Base-by-base conservation (phyloP, 2,797 vertebrate genomes). In the Mico argentatus region DNA sequence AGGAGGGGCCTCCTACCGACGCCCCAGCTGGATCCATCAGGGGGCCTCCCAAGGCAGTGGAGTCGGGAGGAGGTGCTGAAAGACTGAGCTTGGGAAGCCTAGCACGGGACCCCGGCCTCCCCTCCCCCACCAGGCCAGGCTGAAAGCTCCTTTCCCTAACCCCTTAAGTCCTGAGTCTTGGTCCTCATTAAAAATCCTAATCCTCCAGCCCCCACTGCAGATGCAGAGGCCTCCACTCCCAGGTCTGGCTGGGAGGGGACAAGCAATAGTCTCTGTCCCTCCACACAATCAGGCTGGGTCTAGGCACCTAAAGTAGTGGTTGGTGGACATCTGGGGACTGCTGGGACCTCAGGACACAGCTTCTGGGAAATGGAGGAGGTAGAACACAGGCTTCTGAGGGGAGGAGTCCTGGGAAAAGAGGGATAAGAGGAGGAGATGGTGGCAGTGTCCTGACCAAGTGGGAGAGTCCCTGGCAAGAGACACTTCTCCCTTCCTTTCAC, bases 101-200 rank as follows among this genome's bases (percentile, higher is more conserved):
- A 52, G 59, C 85, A 41, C 0, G 11, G 33, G 72, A 52, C 14
- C 41, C 36, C 5, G n/a, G 59, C 20, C 19, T 33, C 73, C 89
- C 77, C 52, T n/a, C 77, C 81, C 46, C 39, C 26, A 8, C 14
- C n/a, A n/a, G 87, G 61, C 73, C 39, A 26, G 88, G 86, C 98
- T 98, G 98, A 98, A 98, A 97, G 96, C 93, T 96, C 90, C 90
- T 84, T 97, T 96, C 44, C 86, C 98, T 98, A 98, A 98, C 97
- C 97, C 98, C 96, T 80, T 97, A 98, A 97, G 97, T 70, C 0
- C 93, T 98, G 97, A 97, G 97, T 96, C 95, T 97, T 97, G 97
- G 98, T 98, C 97, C 98, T 98, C 98, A 98, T 98, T 98, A 98
- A 97, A 98, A 84, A 91, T 88, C 97, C 97, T 98, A 98, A 99